Conservation (phyloP, 2,888 invertebrate genomes). For the Coenonympha arcania region DNA sequence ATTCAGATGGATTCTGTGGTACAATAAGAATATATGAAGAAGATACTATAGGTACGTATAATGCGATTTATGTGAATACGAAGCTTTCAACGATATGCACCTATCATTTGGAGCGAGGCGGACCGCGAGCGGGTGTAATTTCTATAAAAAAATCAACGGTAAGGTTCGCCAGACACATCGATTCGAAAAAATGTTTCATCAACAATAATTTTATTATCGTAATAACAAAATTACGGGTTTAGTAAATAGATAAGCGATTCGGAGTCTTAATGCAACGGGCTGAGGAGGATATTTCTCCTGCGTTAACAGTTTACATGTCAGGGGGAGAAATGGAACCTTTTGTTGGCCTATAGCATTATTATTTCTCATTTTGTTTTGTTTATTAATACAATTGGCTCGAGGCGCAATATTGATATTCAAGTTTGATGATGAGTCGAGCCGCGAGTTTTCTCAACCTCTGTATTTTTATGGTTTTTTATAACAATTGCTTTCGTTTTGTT, state of each 20-base stretch:
- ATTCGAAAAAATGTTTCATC: constrained; percentile 73
- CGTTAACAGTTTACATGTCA: constrained; percentile 51
- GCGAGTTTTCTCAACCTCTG: constrained; percentile 59
- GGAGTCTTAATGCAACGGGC: constrained; percentile 51
- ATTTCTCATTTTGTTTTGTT: constrained; percentile 76
- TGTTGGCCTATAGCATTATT: constrained; percentile 75
- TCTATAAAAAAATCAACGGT: constrained; percentile 69
- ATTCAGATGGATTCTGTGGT: neutral
- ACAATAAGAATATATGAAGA: neutral
- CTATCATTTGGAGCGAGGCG: constrained; percentile 61
- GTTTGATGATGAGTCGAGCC: constrained; percentile 71
- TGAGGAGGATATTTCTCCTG: constrained; percentile 56
- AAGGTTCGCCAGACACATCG: constrained; percentile 70
- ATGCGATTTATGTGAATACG: constrained; percentile 3
- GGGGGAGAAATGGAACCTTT: constrained; percentile 74
- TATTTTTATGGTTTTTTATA: constrained; percentile 67
- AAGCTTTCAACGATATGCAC: constrained; percentile 37
- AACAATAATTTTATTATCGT: constrained; percentile 74
- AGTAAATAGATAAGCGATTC: constrained; percentile 53
- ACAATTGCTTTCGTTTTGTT: constrained; percentile 57
- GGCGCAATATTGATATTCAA: constrained; percentile 75
- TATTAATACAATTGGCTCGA: constrained; percentile 75
- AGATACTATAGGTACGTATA: no score
- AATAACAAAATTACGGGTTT: constrained; percentile 73
- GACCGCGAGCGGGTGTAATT: constrained; percentile 61